phyloP scores from a whole-genome alignment of 2,797 vertebrate species.

The Rhinichthys osculus region DNA sequence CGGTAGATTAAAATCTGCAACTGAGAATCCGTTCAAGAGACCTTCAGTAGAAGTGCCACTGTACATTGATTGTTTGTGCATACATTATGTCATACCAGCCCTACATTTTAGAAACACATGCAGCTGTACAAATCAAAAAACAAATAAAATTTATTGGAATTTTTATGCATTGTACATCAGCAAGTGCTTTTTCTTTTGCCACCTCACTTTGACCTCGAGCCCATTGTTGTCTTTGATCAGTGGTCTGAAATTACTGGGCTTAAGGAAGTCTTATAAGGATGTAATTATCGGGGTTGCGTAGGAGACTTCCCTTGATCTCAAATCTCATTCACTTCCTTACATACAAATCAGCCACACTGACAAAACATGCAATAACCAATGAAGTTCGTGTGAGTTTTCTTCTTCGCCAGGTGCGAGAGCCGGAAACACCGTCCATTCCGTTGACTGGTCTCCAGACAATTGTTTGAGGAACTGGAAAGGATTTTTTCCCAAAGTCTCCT shows the following conservation, averaged over 20 bases:
- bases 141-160: background rate
- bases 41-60: slow-evolving; percentile 18
- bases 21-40: slow-evolving; percentile 42
- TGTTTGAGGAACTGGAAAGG: background rate
- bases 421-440: background rate
- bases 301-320: slow-evolving; percentile 2
- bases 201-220: slow-evolving; percentile 1
- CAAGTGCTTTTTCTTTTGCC: background rate
- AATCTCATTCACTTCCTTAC: slow-evolving; percentile 1
- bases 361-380: background rate
- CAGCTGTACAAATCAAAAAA: slow-evolving; percentile 4
- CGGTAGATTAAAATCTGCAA: slow-evolving; percentile 46
- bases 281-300: background rate
- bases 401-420: background rate
- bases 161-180: background rate
- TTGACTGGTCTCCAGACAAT: background rate
- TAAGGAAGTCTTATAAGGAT: background rate
- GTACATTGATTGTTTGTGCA: slow-evolving; percentile 22
- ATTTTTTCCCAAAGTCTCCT: background rate
- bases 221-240: slow-evolving; percentile 1
- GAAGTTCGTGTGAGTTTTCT: background rate
- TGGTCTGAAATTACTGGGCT: background rate
- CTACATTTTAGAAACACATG: slow-evolving; percentile 12
- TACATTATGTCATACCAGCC: slow-evolving; percentile 14
- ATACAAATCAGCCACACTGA: background rate